Evolutionary conservation across 2,888 invertebrate genomes (phyloP), one percentile per base, ranked within the genome.

Genomic region (Cryptophagus acutangulus): DNA sequence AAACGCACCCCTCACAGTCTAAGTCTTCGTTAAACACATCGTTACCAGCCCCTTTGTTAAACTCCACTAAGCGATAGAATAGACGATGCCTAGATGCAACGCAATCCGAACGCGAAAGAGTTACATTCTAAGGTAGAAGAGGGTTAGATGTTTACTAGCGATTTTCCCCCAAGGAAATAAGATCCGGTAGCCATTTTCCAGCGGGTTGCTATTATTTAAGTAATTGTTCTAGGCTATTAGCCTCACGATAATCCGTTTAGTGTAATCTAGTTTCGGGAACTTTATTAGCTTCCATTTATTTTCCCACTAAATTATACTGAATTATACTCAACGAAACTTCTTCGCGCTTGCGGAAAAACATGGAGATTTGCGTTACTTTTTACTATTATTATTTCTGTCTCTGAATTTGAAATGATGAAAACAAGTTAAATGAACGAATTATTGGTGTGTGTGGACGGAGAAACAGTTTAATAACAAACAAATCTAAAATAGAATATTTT

Each of bases 181-280:
- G 65, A 67, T 62, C 64, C 64, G 62, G 62, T 61, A 63, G 64
- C 66, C 67, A 67, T 67, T 66, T 65, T 66, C 62, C 58, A 58
- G 59, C 57, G 63, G 60, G 63, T 58, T 54, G 65, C 65, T 66
- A 66, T 64, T 67, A 67, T 66, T 67, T 67, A 67, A 66, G 65
- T 67, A 67, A 67, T 67, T 65, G 66, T 64, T 65, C 66, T 61
- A 63, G 58, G 53, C 65, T 65, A 67, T 67, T 67, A 65, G 65
- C 61, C 61, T 45, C 51, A 55, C 57, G 57, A 62, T 65, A 65
- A 66, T 65, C 64, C 65, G 63, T 65, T 67, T 64, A 65, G 63
- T 61, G 62, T 63, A 65, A 62, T 63, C 62, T 60, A 61, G 58
- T 61, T 52, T 54, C 49, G 51, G 54, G 55, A 49, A 52, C 46